Evolutionary conservation across 30 jellyfish, hydroid and myxozoan genomes (phyloP).

Genomic region (Sanderia malayensis): DNA sequence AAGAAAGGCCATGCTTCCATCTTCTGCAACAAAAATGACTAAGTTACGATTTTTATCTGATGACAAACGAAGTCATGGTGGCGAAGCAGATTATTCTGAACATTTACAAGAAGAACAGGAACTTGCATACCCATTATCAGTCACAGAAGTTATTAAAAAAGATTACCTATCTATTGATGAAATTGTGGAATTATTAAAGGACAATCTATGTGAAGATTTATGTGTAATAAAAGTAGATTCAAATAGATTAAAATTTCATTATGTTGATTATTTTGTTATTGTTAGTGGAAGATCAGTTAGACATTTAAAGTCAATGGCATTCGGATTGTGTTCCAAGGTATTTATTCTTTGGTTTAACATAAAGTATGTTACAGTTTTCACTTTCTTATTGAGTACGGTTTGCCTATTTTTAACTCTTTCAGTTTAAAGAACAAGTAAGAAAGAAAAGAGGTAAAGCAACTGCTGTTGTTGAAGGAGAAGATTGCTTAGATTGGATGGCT

Average conservation of each 20-base stretch:
- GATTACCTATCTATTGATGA: slow-evolving; percentile 50
- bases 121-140: slow-evolving; percentile 7
- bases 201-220: slow-evolving; percentile 48
- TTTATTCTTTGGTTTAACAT: background rate
- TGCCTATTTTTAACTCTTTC: too few relatives aligned
- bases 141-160: slow-evolving; percentile 4
- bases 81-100: too few relatives aligned
- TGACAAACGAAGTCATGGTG: too few relatives aligned
- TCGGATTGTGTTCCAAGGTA: slow-evolving; percentile 57
- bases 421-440: slow-evolving; percentile 50
- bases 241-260: slow-evolving; percentile 16
- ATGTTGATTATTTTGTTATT: slow-evolving; percentile 67
- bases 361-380: background rate
- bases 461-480: slow-evolving; percentile 71
- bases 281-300: slow-evolving; percentile 75
- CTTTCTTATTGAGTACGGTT: background rate
- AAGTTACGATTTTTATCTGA: too few relatives aligned
- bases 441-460: slow-evolving; percentile 43
- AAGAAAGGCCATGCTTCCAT: too few relatives aligned
- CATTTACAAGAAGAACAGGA: too few relatives aligned
- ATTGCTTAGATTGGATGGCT: slow-evolving; percentile 69
- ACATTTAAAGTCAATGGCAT: slow-evolving; percentile 71
- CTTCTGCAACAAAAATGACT: too few relatives aligned
- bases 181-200: slow-evolving; percentile 42
- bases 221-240: slow-evolving; percentile 67